Conservation (phyloP, 2,888 invertebrate species). For the Melanostoma scalare region DNA sequence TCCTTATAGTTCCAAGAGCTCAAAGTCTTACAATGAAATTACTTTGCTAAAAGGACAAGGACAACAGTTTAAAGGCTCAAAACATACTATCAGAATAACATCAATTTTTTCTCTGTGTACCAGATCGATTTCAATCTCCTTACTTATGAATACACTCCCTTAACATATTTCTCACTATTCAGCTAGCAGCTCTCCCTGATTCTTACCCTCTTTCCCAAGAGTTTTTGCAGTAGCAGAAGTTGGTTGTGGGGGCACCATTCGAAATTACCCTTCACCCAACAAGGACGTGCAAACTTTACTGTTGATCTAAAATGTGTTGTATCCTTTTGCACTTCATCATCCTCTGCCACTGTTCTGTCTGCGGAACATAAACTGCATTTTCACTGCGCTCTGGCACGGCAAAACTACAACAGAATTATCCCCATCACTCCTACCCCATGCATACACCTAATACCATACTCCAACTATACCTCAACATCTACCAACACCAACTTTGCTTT, state of each 20-base stretch:
- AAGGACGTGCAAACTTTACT: conserved; percentile 35
- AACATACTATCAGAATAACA: no score
- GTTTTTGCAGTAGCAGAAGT: not conserved
- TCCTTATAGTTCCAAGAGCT: no score
- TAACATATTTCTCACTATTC: not conserved
- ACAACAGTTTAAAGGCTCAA: not conserved
- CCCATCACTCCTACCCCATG: conserved; percentile 4
- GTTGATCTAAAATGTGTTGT: conserved; percentile 53
- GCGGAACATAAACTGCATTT: conserved; percentile 50
- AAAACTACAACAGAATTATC: conserved; percentile 17
- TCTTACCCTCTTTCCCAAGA: no score
- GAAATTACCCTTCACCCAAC: conserved; percentile 14
- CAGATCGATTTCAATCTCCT: conserved; percentile 33
- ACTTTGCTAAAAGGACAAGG: not conserved
- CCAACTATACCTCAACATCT: not conserved
- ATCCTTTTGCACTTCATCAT: conserved; percentile 38
- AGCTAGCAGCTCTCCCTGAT: not conserved
- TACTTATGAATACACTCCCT: not conserved
- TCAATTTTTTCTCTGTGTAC: conserved; percentile 25
- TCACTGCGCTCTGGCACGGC: conserved; percentile 38
- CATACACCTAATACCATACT: no score
- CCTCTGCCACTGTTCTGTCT: conserved; percentile 15
- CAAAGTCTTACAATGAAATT: no score
- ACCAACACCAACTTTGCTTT: not conserved
- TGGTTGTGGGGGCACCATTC: not conserved